A percentile compares a stretch with the other conserved stretches of the same genome.
Evolutionary conservation across 2,888 invertebrate species (phyloP).

Genomic region (Drosophila hamatofila): DNA sequence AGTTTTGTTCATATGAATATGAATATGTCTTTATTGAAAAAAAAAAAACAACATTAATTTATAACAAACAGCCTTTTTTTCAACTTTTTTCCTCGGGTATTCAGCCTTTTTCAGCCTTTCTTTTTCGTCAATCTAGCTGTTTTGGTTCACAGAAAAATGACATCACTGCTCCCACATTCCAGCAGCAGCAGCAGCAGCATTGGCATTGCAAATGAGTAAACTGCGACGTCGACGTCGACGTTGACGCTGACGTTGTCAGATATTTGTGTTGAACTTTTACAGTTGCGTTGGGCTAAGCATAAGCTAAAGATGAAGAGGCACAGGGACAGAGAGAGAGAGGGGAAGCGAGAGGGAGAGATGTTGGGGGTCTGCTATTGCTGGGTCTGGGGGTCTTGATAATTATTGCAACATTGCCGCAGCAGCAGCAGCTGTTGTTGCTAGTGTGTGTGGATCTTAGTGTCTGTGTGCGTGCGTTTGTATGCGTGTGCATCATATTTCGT

Average conservation of each 20-base stretch:
- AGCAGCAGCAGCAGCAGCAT: conserved; percentile 38
- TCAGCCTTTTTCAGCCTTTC: too few species aligned
- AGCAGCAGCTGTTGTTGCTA: conserved; percentile 20
- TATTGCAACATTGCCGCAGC: conserved; percentile 67
- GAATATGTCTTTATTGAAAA: too few species aligned
- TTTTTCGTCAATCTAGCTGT: too few species aligned
- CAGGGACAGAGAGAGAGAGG: neutral
- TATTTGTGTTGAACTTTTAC: conserved; percentile 62
- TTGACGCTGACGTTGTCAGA: conserved; percentile 22
- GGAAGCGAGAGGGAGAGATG: neutral
- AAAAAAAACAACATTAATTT: too few species aligned
- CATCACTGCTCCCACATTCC: conserved; percentile 54
- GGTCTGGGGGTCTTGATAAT: conserved; percentile 56
- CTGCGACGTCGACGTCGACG: conserved; percentile 19
- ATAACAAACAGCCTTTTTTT: too few species aligned
- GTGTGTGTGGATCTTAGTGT: neutral
- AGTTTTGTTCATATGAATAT: too few species aligned
- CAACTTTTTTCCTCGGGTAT: too few species aligned
- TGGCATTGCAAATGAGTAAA: conserved; percentile 56
- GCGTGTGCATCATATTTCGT: conserved; percentile 60
- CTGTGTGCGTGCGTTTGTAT: conserved; percentile 41
- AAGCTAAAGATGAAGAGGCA: conserved; percentile 1
- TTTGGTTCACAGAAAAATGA: too few species aligned
- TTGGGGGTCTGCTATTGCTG: conserved; percentile 8
- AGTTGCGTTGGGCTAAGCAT: conserved; percentile 30